These are phyloP conservation scores for Chelonia mydas DNA, from an alignment of 2,797 vertebrate genomes.

Conservation along the genomic window DNA sequence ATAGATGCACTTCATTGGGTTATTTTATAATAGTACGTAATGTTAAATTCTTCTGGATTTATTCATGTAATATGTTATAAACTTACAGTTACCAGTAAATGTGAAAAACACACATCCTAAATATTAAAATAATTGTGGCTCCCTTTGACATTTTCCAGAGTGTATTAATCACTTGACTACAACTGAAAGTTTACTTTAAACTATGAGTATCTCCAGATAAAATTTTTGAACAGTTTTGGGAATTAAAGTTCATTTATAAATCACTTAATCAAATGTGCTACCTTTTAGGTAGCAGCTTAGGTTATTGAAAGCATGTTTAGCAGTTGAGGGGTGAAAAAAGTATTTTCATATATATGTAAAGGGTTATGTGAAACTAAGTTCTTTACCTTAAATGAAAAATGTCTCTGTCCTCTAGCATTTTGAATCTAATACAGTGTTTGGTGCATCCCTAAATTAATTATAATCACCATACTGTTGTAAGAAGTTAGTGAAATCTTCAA, in stretches of 20 bases:
- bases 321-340: not conserved
- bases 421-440: not conserved
- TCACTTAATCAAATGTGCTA: not conserved
- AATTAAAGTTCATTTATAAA: not conserved
- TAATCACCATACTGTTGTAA: not conserved
- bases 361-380: not conserved
- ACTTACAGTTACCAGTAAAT: not conserved
- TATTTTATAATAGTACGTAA: not conserved
- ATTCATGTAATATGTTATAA: not conserved
- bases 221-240: not conserved
- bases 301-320: not conserved
- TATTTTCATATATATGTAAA: not conserved
- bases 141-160: not conserved
- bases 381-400: not conserved
- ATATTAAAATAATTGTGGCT: not conserved
- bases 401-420: not conserved
- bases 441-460: not conserved
- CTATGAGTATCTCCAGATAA: not conserved
- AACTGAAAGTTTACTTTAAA: constrained; percentile 1
- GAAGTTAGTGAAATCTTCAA: not conserved
- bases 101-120: not conserved
- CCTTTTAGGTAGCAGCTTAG: not conserved
- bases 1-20: not conserved
- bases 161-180: not conserved
- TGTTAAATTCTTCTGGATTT: not conserved